Evolutionary conservation across 2,797 vertebrate genomes (phyloP).

Genomic region (Rhinogobio ventralis): DNA sequence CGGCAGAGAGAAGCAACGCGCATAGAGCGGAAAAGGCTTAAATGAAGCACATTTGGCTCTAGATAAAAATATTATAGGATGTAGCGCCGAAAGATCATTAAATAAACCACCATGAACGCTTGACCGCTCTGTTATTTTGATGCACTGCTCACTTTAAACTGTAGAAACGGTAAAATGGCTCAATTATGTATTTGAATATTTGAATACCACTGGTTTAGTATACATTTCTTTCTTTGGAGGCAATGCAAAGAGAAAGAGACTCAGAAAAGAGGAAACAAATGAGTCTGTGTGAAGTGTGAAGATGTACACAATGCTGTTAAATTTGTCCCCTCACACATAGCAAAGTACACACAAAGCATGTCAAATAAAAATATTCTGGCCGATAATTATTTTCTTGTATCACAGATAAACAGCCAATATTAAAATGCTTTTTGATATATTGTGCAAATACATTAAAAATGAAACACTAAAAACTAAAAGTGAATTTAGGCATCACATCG

Average conservation of each 20-base stretch:
- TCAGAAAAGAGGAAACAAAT: constrained; percentile 18
- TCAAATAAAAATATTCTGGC: neutral
- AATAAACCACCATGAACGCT: too few relatives aligned
- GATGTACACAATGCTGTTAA: constrained; percentile 41
- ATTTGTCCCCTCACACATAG: neutral
- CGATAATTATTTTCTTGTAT: neutral
- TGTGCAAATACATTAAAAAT: neutral
- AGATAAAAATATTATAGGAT: too few relatives aligned
- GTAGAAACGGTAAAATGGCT: too few relatives aligned
- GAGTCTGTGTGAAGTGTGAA: constrained; percentile 32
- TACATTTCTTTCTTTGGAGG: constrained; percentile 36
- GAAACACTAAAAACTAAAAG: neutral
- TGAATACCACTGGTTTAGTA: neutral
- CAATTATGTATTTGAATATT: too few relatives aligned
- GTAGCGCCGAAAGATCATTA: too few relatives aligned
- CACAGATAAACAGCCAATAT: neutral
- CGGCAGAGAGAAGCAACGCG: too few relatives aligned
- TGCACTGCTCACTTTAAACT: too few relatives aligned
- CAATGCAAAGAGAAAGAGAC: constrained; percentile 26
- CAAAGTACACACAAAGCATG: neutral
- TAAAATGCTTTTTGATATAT: neutral
- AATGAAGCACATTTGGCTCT: too few relatives aligned
- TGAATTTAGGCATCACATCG: neutral
- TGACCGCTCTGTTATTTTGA: too few relatives aligned
- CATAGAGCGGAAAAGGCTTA: too few relatives aligned